phyloP scores from a whole-genome alignment of 2,113 vertebrate species.

The Equus quagga region DNA sequence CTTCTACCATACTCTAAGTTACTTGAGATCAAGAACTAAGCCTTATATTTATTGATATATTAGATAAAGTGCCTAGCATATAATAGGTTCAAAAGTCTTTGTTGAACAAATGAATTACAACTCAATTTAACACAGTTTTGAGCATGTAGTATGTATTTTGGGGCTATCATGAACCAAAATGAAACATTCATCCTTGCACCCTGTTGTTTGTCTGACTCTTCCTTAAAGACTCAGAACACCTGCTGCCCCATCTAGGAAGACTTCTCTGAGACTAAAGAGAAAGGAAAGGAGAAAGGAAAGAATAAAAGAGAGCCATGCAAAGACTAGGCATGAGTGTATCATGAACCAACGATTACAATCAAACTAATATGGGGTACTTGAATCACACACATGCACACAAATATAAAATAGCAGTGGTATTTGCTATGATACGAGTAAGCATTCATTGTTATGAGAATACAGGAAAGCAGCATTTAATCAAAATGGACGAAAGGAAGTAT shows the following conservation, averaged over 20 bases:
- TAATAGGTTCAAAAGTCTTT: background rate
- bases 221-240: background rate
- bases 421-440: background rate
- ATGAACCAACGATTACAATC: background rate
- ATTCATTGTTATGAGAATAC: background rate
- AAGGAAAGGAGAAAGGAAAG: background rate
- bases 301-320: background rate
- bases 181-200: background rate
- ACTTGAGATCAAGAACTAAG: background rate
- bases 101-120: background rate
- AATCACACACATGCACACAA: background rate
- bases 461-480: background rate
- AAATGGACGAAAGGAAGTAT: background rate
- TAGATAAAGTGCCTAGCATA: background rate
- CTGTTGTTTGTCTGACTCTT: background rate
- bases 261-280: background rate
- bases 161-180: background rate
- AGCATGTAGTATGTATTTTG: background rate
- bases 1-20: background rate
- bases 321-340: background rate
- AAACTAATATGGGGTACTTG: background rate
- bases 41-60: background rate
- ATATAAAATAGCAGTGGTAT: background rate
- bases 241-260: background rate
- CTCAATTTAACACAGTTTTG: background rate